Evolutionary conservation across 2,113 vertebrate genomes (phyloP).

Genomic region (Tympanuchus pallidicinctus): DNA sequence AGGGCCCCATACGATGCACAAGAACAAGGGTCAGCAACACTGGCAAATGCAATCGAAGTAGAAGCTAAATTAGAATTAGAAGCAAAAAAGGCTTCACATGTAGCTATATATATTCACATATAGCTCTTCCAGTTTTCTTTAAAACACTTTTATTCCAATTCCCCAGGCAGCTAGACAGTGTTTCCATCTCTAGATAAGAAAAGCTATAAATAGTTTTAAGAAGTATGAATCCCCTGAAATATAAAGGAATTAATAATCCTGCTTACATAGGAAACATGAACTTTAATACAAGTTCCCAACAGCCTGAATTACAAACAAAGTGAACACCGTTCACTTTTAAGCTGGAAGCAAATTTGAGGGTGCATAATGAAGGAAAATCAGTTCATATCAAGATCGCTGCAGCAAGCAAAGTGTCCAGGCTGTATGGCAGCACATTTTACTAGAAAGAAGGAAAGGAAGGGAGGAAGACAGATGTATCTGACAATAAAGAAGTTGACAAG

Average conservation of each 20-base stretch:
- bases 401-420: neutral
- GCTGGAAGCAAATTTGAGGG: constrained; percentile 22
- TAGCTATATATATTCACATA: no score
- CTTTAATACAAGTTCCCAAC: neutral
- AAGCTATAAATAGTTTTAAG: neutral
- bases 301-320: neutral
- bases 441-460: neutral
- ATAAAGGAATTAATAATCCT: neutral
- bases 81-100: neutral
- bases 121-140: neutral
- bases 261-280: neutral
- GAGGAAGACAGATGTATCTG: neutral
- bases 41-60: neutral
- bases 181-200: neutral
- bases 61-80: neutral
- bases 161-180: neutral
- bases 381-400: neutral
- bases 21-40: neutral
- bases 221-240: neutral
- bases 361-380: constrained; percentile 21
- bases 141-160: neutral
- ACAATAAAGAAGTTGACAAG: neutral
- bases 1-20: neutral
- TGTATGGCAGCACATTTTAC: neutral
- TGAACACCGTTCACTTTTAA: neutral